phyloP scores from a whole-genome alignment of 2,888 invertebrate genomes.

The Crioceris asparagi region DNA sequence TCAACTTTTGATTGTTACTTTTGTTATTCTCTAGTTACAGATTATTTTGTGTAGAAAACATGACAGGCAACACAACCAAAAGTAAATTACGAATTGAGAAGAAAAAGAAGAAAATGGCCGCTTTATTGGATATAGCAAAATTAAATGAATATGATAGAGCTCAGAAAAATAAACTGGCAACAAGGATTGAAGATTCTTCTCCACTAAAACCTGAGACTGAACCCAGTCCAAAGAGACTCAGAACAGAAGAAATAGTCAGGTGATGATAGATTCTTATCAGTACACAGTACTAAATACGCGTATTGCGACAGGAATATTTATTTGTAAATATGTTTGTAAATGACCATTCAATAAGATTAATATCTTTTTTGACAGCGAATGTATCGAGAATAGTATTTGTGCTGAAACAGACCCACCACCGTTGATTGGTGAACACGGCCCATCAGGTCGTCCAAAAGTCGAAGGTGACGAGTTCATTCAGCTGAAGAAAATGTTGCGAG shows the following conservation, averaged over 20 bases:
- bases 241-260: slow-evolving; percentile 19
- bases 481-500: slow-evolving; percentile 37
- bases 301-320: background rate
- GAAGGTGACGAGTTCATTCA: slow-evolving; percentile 38
- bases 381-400: too few species aligned
- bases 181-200: slow-evolving; percentile 13
- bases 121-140: slow-evolving; percentile 48
- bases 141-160: slow-evolving; percentile 49
- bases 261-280: too few species aligned
- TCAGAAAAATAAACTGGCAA: slow-evolving; percentile 25
- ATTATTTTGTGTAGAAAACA: slow-evolving; percentile 32
- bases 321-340: background rate
- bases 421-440: slow-evolving; percentile 19
- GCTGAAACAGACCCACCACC: slow-evolving; percentile 11
- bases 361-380: too few species aligned
- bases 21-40: slow-evolving; percentile 14
- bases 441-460: slow-evolving; percentile 26
- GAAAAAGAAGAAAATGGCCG: slow-evolving; percentile 53
- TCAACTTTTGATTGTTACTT: too few species aligned
- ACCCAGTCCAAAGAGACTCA: slow-evolving; percentile 24
- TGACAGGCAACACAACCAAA: slow-evolving; percentile 41
- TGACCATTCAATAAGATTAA: background rate
- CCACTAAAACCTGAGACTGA: slow-evolving; percentile 16
- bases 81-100: slow-evolving; percentile 47
- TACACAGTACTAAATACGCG: slow-evolving; percentile 2